Conservation (phyloP, 2,797 vertebrate species). For the Sternotherus odoratus region DNA sequence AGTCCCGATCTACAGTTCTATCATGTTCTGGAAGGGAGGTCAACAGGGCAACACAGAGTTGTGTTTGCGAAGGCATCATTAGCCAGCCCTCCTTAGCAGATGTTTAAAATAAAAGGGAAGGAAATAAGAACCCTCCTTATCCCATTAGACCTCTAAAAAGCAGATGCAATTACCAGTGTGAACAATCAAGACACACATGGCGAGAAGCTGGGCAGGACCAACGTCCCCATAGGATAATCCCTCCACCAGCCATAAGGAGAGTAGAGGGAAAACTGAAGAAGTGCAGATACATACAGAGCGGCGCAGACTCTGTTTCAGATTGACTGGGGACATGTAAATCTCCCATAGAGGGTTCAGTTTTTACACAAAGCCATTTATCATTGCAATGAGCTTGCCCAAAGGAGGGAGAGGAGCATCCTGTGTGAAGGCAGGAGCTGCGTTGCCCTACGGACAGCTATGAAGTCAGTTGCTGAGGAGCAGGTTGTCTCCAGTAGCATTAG, state of each 20-base stretch:
- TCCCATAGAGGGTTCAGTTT: fast-evolving
- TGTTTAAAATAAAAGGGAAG: background rate
- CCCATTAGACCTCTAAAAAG: fast-evolving
- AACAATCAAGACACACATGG: fast-evolving
- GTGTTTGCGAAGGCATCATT: background rate
- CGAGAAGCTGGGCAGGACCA: background rate
- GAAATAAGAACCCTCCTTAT: fast-evolving
- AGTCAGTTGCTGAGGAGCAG: fast-evolving
- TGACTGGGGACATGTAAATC: fast-evolving
- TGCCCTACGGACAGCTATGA: background rate
- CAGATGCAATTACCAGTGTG: background rate
- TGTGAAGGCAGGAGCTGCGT: background rate
- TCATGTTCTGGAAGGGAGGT: background rate
- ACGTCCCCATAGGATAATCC: background rate
- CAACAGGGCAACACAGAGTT: background rate
- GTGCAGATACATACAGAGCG: background rate
- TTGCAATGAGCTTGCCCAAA: fast-evolving
- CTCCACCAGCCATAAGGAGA: background rate
- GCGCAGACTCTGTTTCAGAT: fast-evolving
- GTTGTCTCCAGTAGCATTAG: background rate
- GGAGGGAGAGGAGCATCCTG: fast-evolving
- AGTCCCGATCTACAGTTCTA: background rate
- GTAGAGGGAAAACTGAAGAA: background rate
- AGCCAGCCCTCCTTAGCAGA: background rate
- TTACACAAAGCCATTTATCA: fast-evolving